Evolutionary conservation across 2,113 vertebrate species (phyloP).

Genomic region (Dolichotis patagonum): DNA sequence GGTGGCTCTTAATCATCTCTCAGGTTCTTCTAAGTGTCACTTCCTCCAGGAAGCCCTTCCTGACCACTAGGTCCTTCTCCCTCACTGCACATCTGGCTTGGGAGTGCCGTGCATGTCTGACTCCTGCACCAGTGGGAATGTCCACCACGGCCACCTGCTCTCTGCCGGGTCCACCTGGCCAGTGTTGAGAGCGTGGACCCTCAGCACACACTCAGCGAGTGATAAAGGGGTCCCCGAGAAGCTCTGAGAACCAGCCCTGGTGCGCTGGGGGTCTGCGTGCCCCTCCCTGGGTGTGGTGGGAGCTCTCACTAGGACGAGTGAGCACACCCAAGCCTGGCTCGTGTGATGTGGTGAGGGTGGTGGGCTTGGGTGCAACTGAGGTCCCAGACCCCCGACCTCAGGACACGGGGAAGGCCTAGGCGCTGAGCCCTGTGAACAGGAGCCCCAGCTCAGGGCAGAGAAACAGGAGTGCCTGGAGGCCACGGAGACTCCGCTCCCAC

Average conservation of each 20-base stretch:
- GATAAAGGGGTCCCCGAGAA: not conserved
- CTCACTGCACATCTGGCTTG: not conserved
- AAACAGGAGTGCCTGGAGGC: not conserved
- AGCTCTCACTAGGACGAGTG: not conserved
- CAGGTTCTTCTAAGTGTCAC: not conserved
- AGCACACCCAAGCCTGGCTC: not conserved
- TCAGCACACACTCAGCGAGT: not conserved
- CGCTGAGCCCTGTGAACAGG: not conserved
- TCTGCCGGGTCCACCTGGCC: no score
- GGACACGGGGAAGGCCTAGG: no score
- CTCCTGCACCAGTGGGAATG: not conserved
- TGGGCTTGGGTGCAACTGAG: not conserved
- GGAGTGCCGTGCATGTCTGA: not conserved
- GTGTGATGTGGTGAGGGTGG: not conserved
- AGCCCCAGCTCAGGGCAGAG: not conserved
- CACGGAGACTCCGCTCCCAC: fast-evolving
- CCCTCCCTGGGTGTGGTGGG: not conserved
- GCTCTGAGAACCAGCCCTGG: not conserved
- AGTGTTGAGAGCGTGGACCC: no score
- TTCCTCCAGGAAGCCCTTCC: not conserved
- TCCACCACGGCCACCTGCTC: not conserved
- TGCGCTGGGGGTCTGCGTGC: no score
- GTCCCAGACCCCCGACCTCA: no score
- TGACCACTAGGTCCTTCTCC: not conserved
- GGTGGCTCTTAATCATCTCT: not conserved